Percentiles rank a stretch among this genome's conserved stretches.
Conservation (phyloP, 2,113 vertebrate genomes). For the Dolichotis patagonum region DNA sequence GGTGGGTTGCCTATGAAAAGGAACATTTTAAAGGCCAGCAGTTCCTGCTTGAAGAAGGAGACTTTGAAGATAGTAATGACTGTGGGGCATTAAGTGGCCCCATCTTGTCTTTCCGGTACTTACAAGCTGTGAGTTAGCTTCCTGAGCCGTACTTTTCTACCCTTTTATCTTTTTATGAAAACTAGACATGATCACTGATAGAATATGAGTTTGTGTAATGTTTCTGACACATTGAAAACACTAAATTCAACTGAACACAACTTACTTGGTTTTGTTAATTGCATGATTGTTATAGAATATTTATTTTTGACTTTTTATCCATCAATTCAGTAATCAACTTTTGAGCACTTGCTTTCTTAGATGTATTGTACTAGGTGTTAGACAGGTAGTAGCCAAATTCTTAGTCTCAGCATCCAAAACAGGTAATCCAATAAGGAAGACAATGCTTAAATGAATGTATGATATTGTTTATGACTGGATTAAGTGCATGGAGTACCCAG, state of each 20-base stretch:
- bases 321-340: neutral
- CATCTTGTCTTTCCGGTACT: conserved; percentile 90
- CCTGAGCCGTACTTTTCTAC: conserved; percentile 1
- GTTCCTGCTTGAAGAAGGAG: conserved; percentile 92
- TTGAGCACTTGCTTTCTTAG: conserved; percentile 32
- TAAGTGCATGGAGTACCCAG: neutral
- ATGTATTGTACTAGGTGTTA: neutral
- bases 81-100: conserved; percentile 81
- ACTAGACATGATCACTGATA: neutral
- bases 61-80: conserved; percentile 86
- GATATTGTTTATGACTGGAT: neutral
- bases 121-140: conserved; percentile 90
- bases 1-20: conserved; percentile 92
- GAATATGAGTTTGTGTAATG: neutral
- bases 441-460: neutral
- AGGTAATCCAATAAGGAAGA: neutral
- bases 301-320: neutral
- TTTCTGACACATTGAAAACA: neutral
- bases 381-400: neutral
- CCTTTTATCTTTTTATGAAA: conserved; percentile 10
- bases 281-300: neutral
- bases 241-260: neutral
- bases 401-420: neutral
- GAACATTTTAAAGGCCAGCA: conserved; percentile 91
- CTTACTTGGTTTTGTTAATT: conserved; percentile 27